Conservation (phyloP, 2,888 invertebrate genomes). For the Cantharis flavilabris region DNA sequence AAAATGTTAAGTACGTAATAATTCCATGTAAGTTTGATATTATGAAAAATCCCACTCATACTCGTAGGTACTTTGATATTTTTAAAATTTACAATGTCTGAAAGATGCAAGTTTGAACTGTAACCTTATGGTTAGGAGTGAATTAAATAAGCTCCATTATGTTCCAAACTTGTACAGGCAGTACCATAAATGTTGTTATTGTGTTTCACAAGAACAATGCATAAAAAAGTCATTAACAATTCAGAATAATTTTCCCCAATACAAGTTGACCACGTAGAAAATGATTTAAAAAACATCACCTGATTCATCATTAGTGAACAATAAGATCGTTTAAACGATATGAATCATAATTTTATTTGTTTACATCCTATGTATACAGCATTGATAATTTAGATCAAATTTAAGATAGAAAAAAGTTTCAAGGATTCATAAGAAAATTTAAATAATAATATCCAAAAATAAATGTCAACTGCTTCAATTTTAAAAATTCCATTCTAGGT, state of each 20-base stretch:
- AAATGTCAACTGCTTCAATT: neutral
- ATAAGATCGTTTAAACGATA: neutral
- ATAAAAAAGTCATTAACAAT: neutral
- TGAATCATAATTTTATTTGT: neutral
- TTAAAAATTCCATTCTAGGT: conserved; percentile 1
- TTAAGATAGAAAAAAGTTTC: neutral
- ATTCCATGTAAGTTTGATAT: neutral
- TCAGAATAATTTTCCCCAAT: neutral
- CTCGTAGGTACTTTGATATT: too few relatives aligned
- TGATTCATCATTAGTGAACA: neutral
- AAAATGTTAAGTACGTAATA: neutral
- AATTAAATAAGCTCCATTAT: too few relatives aligned
- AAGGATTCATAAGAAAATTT: neutral
- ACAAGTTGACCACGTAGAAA: neutral
- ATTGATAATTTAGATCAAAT: neutral
- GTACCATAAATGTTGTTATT: neutral
- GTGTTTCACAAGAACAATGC: neutral
- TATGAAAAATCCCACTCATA: neutral
- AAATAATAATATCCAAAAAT: neutral
- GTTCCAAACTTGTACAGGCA: neutral
- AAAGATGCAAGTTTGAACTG: too few relatives aligned
- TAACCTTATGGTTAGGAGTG: too few relatives aligned
- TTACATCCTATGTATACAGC: neutral
- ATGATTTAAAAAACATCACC: neutral
- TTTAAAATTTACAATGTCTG: too few relatives aligned